Conservation (phyloP, 2,888 invertebrate genomes). For the Epinotia nisella region DNA sequence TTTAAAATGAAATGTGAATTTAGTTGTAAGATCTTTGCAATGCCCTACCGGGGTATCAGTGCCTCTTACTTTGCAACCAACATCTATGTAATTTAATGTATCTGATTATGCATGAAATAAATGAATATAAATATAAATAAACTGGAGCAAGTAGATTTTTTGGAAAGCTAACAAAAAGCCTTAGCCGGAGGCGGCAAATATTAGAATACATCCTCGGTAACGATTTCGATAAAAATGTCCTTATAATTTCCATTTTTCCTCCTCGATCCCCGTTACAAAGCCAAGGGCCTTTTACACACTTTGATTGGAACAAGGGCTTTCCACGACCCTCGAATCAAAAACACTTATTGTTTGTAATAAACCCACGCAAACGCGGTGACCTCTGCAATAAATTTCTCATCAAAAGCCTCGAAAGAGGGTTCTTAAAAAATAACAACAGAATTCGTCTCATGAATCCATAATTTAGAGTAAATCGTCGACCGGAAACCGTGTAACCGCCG, state of each 20-base stretch:
- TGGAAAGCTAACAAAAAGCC: constrained; percentile 19
- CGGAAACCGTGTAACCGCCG: constrained; percentile 66
- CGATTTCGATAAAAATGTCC: constrained; percentile 24
- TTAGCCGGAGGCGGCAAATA: constrained; percentile 10
- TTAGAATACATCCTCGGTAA: constrained; percentile 11
- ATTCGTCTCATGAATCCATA: constrained; percentile 60
- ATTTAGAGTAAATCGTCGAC: constrained; percentile 61
- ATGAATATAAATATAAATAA: too few species aligned
- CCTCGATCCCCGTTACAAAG: constrained; percentile 13
- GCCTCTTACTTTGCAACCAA: too few species aligned
- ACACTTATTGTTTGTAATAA: constrained; percentile 43
- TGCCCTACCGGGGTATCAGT: too few species aligned
- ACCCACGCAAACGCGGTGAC: constrained; percentile 35
- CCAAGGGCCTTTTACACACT: constrained; percentile 30
- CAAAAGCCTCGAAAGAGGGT: constrained; percentile 42
- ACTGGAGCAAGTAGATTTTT: constrained; percentile 2
- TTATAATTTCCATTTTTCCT: constrained; percentile 21
- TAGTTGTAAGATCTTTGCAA: too few species aligned
- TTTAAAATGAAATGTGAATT: too few species aligned
- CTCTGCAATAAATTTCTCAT: constrained; percentile 43
- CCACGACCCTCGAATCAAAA: constrained; percentile 29
- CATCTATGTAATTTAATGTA: too few species aligned
- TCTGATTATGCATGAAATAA: too few species aligned
- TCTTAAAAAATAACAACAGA: constrained; percentile 59
- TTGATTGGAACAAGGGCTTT: constrained; percentile 40